Base-by-base conservation (phyloP, 2,888 invertebrate species). In the Leptopilina drosophilae region DNA sequence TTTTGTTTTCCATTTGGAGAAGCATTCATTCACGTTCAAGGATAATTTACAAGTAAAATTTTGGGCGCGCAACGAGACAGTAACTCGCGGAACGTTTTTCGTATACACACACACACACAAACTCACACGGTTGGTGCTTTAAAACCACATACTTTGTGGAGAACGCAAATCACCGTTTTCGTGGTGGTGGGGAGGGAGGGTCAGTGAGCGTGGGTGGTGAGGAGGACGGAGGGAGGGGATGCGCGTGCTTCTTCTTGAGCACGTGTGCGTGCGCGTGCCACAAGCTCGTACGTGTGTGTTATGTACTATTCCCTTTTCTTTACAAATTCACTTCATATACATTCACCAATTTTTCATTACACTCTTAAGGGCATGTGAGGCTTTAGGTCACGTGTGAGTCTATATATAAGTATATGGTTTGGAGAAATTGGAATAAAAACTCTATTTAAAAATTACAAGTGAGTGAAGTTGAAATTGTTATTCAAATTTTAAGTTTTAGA, bases 231-330 rank as follows among this genome's bases (percentile, higher is more conserved):
- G 33, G 33, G 64, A 42, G 64, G 20, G 64, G 77, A 77, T 73
- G 80, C 82, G 83, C 82, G 85, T 82, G 80, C 80, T 82, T 49
- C 49, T 40, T 77, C 67, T 46, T 77, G 64, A 80, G 76, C 80
- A 77, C 78, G 85, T 77, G 77, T 79, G 82, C 76, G 81, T 77
- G 80, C 80, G 81, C 81, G 84, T 82, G 80, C 81, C 80, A 79
- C 80, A 46, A 49, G 76, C 78, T n/a, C 67, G 33, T 40, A 69
- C 64, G 49, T 73, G 67, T 66, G 77, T 42, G 8, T 33, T 42
- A 42, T 42, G 42, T 42, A 33, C 8, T 42, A 49, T 49, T 49
- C 75, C 56, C 33, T 75, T 78, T 46, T 76, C 79, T 82, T 82
- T 78, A 64, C 11, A 73, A 56, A 53, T 14, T 33, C 26, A 8